Evolutionary conservation across 1,140 invertebrate species (phyloP).

Genomic region (Tetragnatha versicolor): DNA sequence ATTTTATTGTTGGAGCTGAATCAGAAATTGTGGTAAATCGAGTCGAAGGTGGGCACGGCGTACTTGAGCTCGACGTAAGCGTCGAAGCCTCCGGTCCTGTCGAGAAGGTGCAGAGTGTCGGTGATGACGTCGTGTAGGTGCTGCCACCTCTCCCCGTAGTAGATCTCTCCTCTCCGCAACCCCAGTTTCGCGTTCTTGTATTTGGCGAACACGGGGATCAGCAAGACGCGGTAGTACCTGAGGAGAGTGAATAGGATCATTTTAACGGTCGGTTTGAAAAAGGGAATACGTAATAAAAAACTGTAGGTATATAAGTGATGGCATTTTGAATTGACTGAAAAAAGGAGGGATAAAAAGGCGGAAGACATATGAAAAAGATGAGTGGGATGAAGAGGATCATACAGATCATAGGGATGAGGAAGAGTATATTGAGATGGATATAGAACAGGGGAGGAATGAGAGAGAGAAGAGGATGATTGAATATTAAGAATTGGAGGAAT

Average conservation of each 20-base stretch:
- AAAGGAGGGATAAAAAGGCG: not conserved
- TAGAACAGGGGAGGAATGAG: no score
- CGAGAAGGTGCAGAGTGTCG: conserved; percentile 28
- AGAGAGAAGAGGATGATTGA: no score
- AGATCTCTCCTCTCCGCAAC: conserved; percentile 16
- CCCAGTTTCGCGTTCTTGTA: not conserved
- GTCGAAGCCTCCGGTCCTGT: conserved; percentile 18
- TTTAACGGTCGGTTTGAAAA: no score
- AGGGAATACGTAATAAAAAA: not conserved
- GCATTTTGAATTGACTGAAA: not conserved
- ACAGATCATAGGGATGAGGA: not conserved
- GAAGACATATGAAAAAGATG: not conserved
- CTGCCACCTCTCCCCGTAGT: conserved; percentile 19
- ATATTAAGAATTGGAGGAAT: no score
- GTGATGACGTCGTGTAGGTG: conserved; percentile 2
- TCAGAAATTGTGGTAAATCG: conserved; percentile 33
- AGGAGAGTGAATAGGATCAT: not conserved
- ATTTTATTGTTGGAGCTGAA: no score
- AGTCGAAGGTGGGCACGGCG: conserved; percentile 39
- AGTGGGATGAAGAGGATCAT: not conserved
- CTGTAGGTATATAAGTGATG: not conserved
- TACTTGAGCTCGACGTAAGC: conserved; percentile 47
- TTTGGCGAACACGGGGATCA: conserved; percentile 29
- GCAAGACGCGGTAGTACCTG: conserved; percentile 18
- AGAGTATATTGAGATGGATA: not conserved